Conservation (phyloP, 2,797 vertebrate genomes). For the Phalanger gymnotis region DNA sequence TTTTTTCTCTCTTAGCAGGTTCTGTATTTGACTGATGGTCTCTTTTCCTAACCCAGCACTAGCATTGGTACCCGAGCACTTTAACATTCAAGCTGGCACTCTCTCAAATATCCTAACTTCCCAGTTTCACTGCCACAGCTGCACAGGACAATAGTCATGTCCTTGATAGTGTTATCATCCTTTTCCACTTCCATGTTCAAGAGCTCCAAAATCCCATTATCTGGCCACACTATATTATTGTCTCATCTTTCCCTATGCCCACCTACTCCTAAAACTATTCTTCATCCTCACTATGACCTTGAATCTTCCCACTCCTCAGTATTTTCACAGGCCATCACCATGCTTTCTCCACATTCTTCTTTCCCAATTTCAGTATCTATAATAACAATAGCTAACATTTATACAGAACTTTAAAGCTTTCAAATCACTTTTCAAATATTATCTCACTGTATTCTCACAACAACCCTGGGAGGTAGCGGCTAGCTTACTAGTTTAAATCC, state of each 20-base stretch:
- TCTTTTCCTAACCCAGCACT: neutral
- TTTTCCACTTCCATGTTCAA: neutral
- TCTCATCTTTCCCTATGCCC: neutral
- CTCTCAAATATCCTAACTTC: neutral
- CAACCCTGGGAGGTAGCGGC: neutral
- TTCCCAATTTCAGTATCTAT: neutral
- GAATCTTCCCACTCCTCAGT: neutral
- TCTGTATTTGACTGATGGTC: neutral
- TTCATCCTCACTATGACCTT: neutral
- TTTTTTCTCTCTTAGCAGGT: neutral
- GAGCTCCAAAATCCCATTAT: neutral
- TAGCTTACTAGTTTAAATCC: neutral
- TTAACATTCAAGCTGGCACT: neutral
- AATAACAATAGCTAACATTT: neutral
- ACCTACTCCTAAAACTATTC: neutral
- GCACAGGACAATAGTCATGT: neutral
- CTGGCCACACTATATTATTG: neutral
- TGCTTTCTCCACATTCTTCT: neutral
- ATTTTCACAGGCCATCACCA: neutral
- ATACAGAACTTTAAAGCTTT: neutral
- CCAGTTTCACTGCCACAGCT: neutral
- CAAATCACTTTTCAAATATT: neutral
- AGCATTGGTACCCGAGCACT: neutral
- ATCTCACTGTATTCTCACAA: neutral
- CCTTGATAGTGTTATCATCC: neutral